These are phyloP conservation scores for Aleiodes leptofemur DNA, from an alignment of 2,888 invertebrate species.

Conservation along the genomic window DNA sequence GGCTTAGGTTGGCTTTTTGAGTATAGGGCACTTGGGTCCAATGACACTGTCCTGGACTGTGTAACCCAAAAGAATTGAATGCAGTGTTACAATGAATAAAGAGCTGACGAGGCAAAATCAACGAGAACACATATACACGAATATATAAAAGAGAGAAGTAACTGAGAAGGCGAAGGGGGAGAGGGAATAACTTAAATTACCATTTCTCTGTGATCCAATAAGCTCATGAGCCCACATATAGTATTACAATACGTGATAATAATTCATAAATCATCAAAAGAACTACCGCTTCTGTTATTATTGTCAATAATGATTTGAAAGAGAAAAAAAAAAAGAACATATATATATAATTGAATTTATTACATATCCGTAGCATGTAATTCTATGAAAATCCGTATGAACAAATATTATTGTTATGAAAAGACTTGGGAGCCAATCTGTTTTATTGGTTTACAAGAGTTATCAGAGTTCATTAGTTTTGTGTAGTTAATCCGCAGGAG, in stretches of 20 bases:
- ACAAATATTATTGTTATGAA: constrained; percentile 1
- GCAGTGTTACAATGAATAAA: constrained; percentile 36
- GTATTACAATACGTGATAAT: constrained; percentile 33
- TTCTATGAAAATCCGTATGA: constrained; percentile 15
- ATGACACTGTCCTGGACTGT: constrained; percentile 26
- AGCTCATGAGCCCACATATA: constrained; percentile 35
- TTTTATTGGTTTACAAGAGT: constrained; percentile 11
- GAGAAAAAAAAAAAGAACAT: not conserved
- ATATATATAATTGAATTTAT: constrained; percentile 22
- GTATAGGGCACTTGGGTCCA: constrained; percentile 9
- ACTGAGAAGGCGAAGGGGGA: not conserved
- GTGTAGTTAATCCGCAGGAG: not conserved
- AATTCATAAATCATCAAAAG: constrained; percentile 18
- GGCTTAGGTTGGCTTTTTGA: no score
- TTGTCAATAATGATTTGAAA: not conserved
- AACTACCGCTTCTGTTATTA: not conserved
- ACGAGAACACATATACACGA: constrained; percentile 21
- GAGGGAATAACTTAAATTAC: constrained; percentile 21
- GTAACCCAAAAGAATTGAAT: constrained; percentile 16
- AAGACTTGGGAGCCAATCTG: not conserved
- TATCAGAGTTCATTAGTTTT: constrained; percentile 21
- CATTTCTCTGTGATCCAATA: constrained; percentile 40
- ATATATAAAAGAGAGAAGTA: constrained; percentile 15
- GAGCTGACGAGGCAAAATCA: constrained; percentile 52
- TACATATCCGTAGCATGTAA: not conserved